Conservation (phyloP, 2,888 invertebrate genomes). For the Oscheius sp. region DNA sequence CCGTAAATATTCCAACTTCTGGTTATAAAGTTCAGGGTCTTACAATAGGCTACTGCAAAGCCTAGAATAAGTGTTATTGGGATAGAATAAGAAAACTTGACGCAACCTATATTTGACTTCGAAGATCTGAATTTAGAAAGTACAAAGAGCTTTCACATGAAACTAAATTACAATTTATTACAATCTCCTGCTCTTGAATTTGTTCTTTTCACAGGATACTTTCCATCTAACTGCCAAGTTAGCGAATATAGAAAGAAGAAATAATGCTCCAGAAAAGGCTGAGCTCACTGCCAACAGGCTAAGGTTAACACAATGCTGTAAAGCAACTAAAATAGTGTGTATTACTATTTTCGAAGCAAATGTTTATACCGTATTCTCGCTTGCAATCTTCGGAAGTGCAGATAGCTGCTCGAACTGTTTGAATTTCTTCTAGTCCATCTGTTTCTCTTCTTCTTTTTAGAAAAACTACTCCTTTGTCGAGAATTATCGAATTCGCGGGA, state of each 20-base stretch:
- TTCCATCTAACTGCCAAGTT: slow-evolving; percentile 13
- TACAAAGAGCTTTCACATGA: too few relatives aligned
- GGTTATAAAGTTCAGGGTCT: too few relatives aligned
- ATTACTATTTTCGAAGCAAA: too few relatives aligned
- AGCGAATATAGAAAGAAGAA: slow-evolving; percentile 9
- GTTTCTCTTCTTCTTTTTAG: slow-evolving; percentile 43
- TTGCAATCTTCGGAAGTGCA: slow-evolving; percentile 28
- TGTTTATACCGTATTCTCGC: slow-evolving; percentile 14
- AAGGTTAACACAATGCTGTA: slow-evolving; percentile 13
- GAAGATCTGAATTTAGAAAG: too few relatives aligned
- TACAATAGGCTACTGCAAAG: too few relatives aligned
- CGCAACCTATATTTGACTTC: too few relatives aligned
- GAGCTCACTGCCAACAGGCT: slow-evolving; percentile 10
- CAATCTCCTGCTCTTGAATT: background rate
- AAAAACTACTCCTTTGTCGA: slow-evolving; percentile 54
- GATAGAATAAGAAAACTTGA: too few relatives aligned
- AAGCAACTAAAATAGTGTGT: slow-evolving; percentile 2
- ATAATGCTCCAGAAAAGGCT: slow-evolving; percentile 1
- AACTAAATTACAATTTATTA: slow-evolving; percentile 2
- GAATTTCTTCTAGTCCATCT: slow-evolving; percentile 30
- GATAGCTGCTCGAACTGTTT: slow-evolving; percentile 42
- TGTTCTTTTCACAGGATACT: background rate
- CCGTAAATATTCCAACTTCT: too few relatives aligned
- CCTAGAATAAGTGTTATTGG: too few relatives aligned
- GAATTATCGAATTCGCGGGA: slow-evolving; percentile 65